Base-by-base conservation (phyloP, 1,140 invertebrate species). In the Hermatobates lingyangjiaoensis region DNA sequence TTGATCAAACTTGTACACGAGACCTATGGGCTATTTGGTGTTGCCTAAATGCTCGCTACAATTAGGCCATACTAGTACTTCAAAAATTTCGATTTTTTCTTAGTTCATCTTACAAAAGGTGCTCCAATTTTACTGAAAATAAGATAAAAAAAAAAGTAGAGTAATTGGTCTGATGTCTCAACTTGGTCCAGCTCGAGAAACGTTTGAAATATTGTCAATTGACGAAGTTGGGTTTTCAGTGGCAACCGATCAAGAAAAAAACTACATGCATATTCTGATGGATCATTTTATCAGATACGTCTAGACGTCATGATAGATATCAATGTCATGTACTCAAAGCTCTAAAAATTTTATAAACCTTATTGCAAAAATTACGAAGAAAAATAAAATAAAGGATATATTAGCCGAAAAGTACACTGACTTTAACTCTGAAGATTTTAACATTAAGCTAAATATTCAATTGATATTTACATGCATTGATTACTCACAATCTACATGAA, bases 131-230 rank as follows among this genome's bases (percentile, higher is more conserved):
- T 62, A 64, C 52, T 52, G 61, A 45, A 57, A 67, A 58, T 53
- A 66, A 54, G 65, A 61, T 50, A 56, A 65, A 50, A 59, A n/a
- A n/a, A 51, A 4, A 51, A 26, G 39, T 26, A 44, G 23, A 51
- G 56, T 24, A 60, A 60, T 25, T 55, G 64, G 23, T 52, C 49
- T 45, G 52, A 61, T 50, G 30, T 61, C 34, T 14, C 56, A 64
- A 14, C 56, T 66, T 52, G 63, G 62, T 52, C 63, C 58, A 61
- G 52, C 58, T 53, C 51, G 56, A 62, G 23, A 62, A 59, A 54
- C 64, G 56, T 60, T 63, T 62, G 56, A 63, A 59, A 28, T 66
- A 54, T 56, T 64, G 15, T 59, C 56, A 26, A 56, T 63, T 40
- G 59, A 60, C 40, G 58, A 55, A 3, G 57, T 61, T 48, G 60